Percentiles rank a stretch among this genome's conserved stretches.
Conservation (phyloP, 2,797 vertebrate genomes). For the Pelodytes ibericus region DNA sequence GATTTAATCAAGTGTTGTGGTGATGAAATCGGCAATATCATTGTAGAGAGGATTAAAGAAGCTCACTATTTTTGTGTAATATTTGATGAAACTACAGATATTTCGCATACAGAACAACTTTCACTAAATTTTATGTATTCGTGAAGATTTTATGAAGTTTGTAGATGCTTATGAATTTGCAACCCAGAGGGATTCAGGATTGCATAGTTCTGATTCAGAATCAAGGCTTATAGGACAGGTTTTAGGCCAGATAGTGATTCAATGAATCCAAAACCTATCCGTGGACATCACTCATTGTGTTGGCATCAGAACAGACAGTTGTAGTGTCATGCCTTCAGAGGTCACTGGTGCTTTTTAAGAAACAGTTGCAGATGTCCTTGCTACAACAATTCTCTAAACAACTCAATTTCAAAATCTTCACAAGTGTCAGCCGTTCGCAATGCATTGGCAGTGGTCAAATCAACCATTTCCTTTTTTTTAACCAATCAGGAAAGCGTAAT, state of each 20-base stretch:
- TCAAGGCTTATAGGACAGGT: too few species aligned
- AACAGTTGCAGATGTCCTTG: not conserved
- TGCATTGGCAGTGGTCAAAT: not conserved
- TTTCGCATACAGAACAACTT: constrained; percentile 4
- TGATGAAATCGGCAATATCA: too few species aligned
- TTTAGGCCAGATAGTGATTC: not conserved
- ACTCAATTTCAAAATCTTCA: not conserved
- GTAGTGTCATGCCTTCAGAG: not conserved
- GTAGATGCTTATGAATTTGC: too few species aligned
- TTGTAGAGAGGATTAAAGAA: too few species aligned
- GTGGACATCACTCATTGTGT: not conserved
- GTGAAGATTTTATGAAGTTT: not conserved
- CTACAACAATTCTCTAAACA: not conserved
- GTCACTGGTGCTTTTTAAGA: not conserved
- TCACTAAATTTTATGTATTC: too few species aligned
- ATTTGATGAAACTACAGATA: constrained; percentile 1
- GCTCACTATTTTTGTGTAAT: not conserved
- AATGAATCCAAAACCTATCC: not conserved
- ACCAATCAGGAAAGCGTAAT: not conserved
- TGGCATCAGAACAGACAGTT: not conserved
- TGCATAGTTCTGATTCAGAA: not conserved
- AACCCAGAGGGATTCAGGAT: not conserved
- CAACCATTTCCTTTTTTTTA: not conserved
- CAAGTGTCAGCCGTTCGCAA: not conserved
- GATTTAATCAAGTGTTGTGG: too few species aligned